Evolutionary conservation across 2,113 vertebrate species (phyloP), one percentile per base, ranked within the genome.

Genomic region (Dipodomys stephensi): DNA sequence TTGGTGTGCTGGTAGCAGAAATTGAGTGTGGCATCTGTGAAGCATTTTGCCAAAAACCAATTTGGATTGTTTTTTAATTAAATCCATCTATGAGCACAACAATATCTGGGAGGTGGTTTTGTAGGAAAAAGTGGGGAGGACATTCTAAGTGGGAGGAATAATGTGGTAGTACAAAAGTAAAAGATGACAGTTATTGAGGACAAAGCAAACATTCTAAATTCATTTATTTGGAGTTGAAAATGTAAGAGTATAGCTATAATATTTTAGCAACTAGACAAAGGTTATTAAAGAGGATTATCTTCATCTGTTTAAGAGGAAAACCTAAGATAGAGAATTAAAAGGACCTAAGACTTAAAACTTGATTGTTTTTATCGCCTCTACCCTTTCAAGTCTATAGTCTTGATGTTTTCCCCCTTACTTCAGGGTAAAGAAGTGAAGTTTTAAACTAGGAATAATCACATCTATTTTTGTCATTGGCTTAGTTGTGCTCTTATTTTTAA

Each of bases 21-120:
- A 94, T 93, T 80, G 86, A 95, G 6, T 30, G 19, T 91, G 91
- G 53, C 91, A 93, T 93, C 94, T 96, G 79, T 93, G 83, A 20
- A 83, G 4, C 44, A 80, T 83, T 39, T 93, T 95, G 77, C 64
- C 83, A 94, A 95, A 95, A 95, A 15, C 67, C 67, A 90, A n/a
- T 72, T 92, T 91, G 62, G 69, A 65, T 88, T 92, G 60, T 57
- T 96, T 93, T 94, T 83, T 0, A 92, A 89, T 95, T 71, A 93
- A 91, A 85, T 78, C 64, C 65, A 60, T 84, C 64, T 94, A 18
- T 83, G 72, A 91, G 77, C 53, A 92, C 76, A 93, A 87, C 72
- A 92, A 32, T 92, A 95, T 96, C 88, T 93, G 49, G 15, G 94
- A 93, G 73, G 25, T 67, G 46, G 11, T 80, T 87, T 89, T 62